Evolutionary conservation across 2,797 vertebrate genomes (phyloP), one percentile per base, ranked within the genome.

Genomic region (Lithobates sylvaticus): DNA sequence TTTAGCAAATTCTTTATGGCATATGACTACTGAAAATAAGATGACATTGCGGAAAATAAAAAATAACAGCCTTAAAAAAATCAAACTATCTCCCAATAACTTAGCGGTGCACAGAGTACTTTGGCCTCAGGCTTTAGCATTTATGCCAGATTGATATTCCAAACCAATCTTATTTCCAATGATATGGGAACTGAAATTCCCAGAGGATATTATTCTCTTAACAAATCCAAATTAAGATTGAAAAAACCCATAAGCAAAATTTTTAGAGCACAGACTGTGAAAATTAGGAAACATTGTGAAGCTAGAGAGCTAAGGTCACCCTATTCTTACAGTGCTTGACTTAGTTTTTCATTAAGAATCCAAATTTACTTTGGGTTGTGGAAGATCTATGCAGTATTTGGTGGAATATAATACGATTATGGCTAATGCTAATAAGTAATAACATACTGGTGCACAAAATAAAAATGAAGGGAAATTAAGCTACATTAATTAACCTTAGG

Each of bases 81-180:
- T 26, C 79, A 74, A 80, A 69, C 70, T 64, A 76, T 67, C n/a
- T 76, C 47, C 29, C 73, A 58, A 76, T 70, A 61, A 76, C 44
- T 71, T 75, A 58, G 29, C 64, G 47, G 47, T 77, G 65, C 73
- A 77, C 36, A 81, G 72, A 26, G 50, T 81, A 44, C 84, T 70
- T 81, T 86, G 65, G 65, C 84, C 73, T 71, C 9, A 64, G 84
- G 84, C 72, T 76, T 76, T 71, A 71, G 65, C 36, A 72, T 86
- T 76, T 61, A 86, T 81, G 84, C 84, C 84, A 86, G 78, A 81
- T 64, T 81, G 78, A 81, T 86, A 81, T 81, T 86, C 72, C 73
- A 81, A 86, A 81, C 78, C 78, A 86, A 81, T 81, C 78, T 81
- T 86, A 81, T 81, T 86, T 81, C 67, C 84, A 64, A 70, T 81